Percentiles rank a stretch among this genome's conserved stretches.
These are phyloP conservation scores for Nezara viridula DNA, from an alignment of 2,888 invertebrate species.

Conservation along the genomic window DNA sequence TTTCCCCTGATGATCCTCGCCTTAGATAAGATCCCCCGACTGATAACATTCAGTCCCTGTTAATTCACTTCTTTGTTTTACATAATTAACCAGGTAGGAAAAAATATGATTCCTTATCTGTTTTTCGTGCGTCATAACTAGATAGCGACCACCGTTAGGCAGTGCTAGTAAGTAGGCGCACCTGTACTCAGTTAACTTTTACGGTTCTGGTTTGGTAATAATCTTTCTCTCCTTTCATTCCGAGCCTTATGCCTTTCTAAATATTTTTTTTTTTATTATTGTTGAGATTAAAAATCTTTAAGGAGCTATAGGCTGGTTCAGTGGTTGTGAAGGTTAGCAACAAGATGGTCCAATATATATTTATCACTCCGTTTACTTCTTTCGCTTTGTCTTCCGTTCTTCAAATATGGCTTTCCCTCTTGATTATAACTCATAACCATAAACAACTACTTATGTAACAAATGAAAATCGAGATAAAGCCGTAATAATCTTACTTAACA, in stretches of 20 bases:
- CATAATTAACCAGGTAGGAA: conserved; percentile 58
- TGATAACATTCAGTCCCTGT: conserved; percentile 58
- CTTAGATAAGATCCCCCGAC: conserved; percentile 53
- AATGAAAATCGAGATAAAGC: too few species aligned
- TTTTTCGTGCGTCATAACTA: conserved; percentile 50
- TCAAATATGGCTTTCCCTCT: too few species aligned
- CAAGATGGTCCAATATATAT: too few species aligned
- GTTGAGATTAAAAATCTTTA: too few species aligned
- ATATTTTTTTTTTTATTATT: neutral
- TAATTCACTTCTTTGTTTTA: conserved; percentile 61
- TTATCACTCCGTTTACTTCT: too few species aligned
- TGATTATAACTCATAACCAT: too few species aligned
- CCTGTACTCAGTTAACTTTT: neutral
- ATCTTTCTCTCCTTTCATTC: neutral
- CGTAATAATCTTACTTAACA: too few species aligned
- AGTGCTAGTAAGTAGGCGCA: neutral
- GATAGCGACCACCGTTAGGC: conserved; percentile 25
- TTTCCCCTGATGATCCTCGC: conserved; percentile 50
- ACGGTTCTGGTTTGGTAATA: neutral
- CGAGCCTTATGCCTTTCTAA: neutral
- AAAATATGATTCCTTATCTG: conserved; percentile 44
- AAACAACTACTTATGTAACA: too few species aligned
- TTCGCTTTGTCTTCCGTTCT: too few species aligned
- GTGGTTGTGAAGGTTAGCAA: too few species aligned
- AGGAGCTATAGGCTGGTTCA: neutral